Conservation (phyloP, 2,797 vertebrate species). For the Neosilurus mollespiculum region DNA sequence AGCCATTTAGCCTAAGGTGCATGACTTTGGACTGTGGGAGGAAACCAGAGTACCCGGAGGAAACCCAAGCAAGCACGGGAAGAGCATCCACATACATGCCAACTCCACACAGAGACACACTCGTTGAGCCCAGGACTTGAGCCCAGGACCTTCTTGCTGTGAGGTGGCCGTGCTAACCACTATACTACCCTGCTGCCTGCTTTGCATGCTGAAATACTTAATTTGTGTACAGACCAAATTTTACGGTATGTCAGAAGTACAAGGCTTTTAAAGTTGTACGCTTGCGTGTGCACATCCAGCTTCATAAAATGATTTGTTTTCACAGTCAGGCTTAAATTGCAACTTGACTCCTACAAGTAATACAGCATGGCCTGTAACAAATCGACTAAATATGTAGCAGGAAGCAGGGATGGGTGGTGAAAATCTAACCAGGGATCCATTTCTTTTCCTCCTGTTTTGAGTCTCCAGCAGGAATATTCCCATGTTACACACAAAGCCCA, state of each 20-base stretch:
- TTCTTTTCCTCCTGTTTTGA: neutral
- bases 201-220: slow-evolving; percentile 15
- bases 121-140: too few relatives aligned
- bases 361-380: slow-evolving; percentile 42
- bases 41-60: too few relatives aligned
- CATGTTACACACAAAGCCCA: slow-evolving; percentile 21
- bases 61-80: too few relatives aligned
- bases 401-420: slow-evolving; percentile 10
- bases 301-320: slow-evolving; percentile 46
- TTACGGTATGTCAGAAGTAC: slow-evolving; percentile 39
- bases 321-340: slow-evolving; percentile 49
- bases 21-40: too few relatives aligned
- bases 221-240: slow-evolving; percentile 10
- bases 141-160: too few relatives aligned
- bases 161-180: too few relatives aligned
- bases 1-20: too few relatives aligned
- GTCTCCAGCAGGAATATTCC: slow-evolving; percentile 32
- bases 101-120: too few relatives aligned
- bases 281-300: slow-evolving; percentile 44
- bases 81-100: too few relatives aligned
- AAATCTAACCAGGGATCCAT: slow-evolving; percentile 9
- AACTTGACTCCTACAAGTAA: slow-evolving; percentile 44
- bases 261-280: slow-evolving; percentile 36
- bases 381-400: slow-evolving; percentile 42
- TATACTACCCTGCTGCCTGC: too few relatives aligned